Evolutionary conservation across 2,888 invertebrate genomes (phyloP).

Genomic region (Didymodactylos carnosus): DNA sequence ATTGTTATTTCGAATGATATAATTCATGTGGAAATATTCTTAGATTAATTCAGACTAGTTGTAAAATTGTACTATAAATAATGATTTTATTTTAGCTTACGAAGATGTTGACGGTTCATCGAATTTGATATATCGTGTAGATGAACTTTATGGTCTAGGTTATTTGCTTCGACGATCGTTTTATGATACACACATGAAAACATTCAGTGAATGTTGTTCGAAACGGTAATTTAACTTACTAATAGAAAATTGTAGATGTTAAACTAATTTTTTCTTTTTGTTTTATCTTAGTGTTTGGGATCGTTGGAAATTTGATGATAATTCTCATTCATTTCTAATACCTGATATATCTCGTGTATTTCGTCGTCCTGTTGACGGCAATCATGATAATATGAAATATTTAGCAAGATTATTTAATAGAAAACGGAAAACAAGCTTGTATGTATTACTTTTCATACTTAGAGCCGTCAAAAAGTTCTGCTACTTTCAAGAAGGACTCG

Average conservation of each 20-base stretch:
- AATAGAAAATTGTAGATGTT: too few relatives aligned
- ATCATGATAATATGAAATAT: conserved; percentile 20
- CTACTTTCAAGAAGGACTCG: too few relatives aligned
- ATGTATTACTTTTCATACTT: too few relatives aligned
- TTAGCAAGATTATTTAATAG: conserved; percentile 25
- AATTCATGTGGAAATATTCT: too few relatives aligned
- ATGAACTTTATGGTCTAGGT: conserved; percentile 32
- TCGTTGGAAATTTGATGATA: conserved; percentile 23
- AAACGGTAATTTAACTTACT: conserved; percentile 15
- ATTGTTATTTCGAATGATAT: too few relatives aligned
- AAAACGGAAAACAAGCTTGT: conserved; percentile 26
- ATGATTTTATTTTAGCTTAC: conserved; percentile 23
- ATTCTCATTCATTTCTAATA: conserved; percentile 20
- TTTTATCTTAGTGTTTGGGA: conserved; percentile 23
- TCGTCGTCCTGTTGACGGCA: conserved; percentile 24
- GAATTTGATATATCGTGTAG: conserved; percentile 23
- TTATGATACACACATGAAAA: conserved; percentile 21
- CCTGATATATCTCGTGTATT: conserved; percentile 32
- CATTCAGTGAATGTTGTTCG: conserved; percentile 23
- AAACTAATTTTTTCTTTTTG: neutral
- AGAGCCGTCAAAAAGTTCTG: too few relatives aligned
- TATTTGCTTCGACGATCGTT: conserved; percentile 26
- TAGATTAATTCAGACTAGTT: too few relatives aligned
- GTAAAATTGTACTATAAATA: too few relatives aligned
- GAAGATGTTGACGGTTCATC: conserved; percentile 22